Percentiles rank a stretch among this genome's conserved stretches.
Evolutionary conservation across 1,140 invertebrate species (phyloP).

Genomic region (Drosophila baimaii): DNA sequence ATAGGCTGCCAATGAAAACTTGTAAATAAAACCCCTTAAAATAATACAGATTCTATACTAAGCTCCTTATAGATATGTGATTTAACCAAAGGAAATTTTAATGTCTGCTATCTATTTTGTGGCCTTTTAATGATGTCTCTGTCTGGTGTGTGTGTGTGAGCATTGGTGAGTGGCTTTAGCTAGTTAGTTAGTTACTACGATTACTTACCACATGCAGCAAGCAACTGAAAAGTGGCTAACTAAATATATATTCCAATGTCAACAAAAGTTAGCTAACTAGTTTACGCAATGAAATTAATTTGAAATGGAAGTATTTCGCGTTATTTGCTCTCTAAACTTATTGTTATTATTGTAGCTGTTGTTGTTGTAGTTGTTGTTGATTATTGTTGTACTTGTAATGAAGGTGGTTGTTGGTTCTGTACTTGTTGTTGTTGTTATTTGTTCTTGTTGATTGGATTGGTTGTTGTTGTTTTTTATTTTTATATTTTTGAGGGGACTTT

Average conservation of each 20-base stretch:
- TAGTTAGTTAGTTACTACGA: slow-evolving; percentile 18
- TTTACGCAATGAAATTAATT: slow-evolving; percentile 31
- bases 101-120: neutral
- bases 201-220: slow-evolving; percentile 77
- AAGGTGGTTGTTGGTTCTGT: slow-evolving; percentile 44
- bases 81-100: neutral
- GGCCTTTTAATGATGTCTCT: neutral
- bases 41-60: no score
- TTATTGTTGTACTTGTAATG: slow-evolving; percentile 50
- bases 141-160: neutral
- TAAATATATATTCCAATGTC: slow-evolving; percentile 25
- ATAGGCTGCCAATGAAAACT: no score
- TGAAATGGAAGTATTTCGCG: slow-evolving; percentile 25
- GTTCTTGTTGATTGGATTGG: slow-evolving; percentile 55
- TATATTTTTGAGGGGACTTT: slow-evolving; percentile 21
- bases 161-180: slow-evolving; percentile 21
- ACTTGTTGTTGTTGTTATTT: slow-evolving; percentile 45
- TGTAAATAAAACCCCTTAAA: neutral
- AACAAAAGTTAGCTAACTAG: slow-evolving; percentile 49
- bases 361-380: slow-evolving; percentile 38
- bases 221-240: slow-evolving; percentile 43
- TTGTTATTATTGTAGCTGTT: slow-evolving; percentile 49
- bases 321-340: slow-evolving; percentile 35
- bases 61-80: neutral
- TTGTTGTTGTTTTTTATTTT: slow-evolving; percentile 41